A percentile compares a stretch with the other conserved stretches of the same genome.
phyloP scores from a whole-genome alignment of 2,888 invertebrate species.

The Cryptocephalus moraei region DNA sequence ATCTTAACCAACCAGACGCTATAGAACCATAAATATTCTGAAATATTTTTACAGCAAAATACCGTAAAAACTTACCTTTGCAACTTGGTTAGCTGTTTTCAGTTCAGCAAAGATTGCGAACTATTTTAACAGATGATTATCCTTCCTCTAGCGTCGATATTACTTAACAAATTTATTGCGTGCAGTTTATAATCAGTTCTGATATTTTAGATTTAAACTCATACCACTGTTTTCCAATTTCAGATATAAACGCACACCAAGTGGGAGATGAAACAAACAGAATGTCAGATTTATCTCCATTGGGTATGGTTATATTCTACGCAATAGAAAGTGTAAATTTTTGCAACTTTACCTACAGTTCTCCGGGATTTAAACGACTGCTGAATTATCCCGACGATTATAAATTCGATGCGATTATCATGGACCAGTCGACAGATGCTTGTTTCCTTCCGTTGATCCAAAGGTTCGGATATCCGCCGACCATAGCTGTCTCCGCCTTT shows the following conservation, averaged over 20 bases:
- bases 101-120: too few relatives aligned
- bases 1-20: too few relatives aligned
- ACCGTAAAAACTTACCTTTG: too few relatives aligned
- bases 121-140: too few relatives aligned
- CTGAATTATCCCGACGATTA: conserved; percentile 22
- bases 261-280: neutral
- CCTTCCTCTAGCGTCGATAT: too few relatives aligned
- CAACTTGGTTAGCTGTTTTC: too few relatives aligned
- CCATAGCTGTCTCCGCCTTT: conserved; percentile 19
- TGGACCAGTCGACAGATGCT: conserved; percentile 19
- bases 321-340: neutral
- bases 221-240: too few relatives aligned
- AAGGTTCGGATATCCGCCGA: conserved; percentile 24
- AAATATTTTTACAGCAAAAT: too few relatives aligned
- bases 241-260: neutral
- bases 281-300: neutral
- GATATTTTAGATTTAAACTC: too few relatives aligned
- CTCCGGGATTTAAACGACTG: conserved; percentile 20
- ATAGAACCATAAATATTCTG: too few relatives aligned
- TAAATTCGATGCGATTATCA: conserved; percentile 24
- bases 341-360: neutral
- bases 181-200: too few relatives aligned
- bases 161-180: too few relatives aligned
- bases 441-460: conserved; percentile 24
- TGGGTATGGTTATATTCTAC: neutral